A percentile compares a stretch with the other conserved stretches of the same genome.
Conservation (phyloP, 2,888 invertebrate genomes). For the Drosophila incognita region DNA sequence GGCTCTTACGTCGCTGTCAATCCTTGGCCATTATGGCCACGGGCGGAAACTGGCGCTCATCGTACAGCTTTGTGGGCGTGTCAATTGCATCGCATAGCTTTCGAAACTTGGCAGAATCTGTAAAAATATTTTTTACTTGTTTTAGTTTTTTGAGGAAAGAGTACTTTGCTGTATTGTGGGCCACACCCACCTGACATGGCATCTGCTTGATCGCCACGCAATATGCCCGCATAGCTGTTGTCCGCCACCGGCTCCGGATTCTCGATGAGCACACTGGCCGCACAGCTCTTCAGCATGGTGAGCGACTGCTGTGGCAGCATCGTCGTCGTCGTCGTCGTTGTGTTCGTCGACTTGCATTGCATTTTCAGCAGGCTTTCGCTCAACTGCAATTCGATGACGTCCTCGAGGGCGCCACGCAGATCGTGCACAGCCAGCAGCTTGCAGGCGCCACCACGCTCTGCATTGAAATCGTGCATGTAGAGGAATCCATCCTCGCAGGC, state of each 20-base stretch:
- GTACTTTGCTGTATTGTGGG: not conserved
- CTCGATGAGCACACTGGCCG: slow-evolving; percentile 81
- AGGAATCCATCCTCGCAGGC: slow-evolving; percentile 85
- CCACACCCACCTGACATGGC: slow-evolving; percentile 91
- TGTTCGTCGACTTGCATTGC: slow-evolving; percentile 45
- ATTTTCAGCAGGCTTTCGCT: slow-evolving; percentile 76
- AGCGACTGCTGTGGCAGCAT: slow-evolving; percentile 54
- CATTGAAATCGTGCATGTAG: slow-evolving; percentile 84
- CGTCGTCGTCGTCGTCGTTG: slow-evolving; percentile 2
- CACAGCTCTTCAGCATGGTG: slow-evolving; percentile 67
- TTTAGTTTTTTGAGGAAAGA: not conserved
- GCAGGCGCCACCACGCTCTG: slow-evolving; percentile 82
- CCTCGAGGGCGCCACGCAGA: slow-evolving; percentile 82
- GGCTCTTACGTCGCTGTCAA: slow-evolving; percentile 72
- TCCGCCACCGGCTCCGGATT: slow-evolving; percentile 79
- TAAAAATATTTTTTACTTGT: not conserved
- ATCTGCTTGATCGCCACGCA: slow-evolving; percentile 92
- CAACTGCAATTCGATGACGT: slow-evolving; percentile 83
- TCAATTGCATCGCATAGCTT: slow-evolving; percentile 85
- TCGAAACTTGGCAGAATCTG: slow-evolving; percentile 85
- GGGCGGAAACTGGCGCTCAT: slow-evolving; percentile 85
- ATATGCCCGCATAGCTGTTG: slow-evolving; percentile 93
- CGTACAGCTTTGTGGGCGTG: slow-evolving; percentile 84
- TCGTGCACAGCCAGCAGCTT: slow-evolving; percentile 84
- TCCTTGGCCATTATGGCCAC: slow-evolving; percentile 83